Base-by-base conservation (phyloP, 1,140 invertebrate species). In the Idris sp. region DNA sequence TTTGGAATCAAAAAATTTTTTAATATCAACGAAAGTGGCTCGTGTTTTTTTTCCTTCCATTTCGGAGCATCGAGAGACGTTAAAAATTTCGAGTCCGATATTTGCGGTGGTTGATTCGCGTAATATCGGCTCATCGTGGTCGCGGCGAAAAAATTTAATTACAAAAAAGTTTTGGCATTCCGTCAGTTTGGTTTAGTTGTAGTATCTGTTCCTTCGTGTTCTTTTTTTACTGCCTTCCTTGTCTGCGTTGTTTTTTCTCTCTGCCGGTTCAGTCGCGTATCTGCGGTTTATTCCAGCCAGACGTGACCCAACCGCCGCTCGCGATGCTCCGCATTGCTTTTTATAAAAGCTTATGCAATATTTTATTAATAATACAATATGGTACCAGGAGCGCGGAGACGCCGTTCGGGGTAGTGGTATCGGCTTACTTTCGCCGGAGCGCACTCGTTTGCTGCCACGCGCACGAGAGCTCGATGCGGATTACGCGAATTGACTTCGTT, bases 81-180 rank as follows among this genome's bases (percentile, higher is more conserved):
- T 68, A 78, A 76, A 72, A 61, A 77, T 74, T 77, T 79, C 49
- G 67, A 69, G 67, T 31, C 61, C 67, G 76, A 77, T 77, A 82
- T 81, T 78, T 76, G 62, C 74, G 64, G 74, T 36, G 67, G 74
- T 68, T 76, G 71, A 77, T 78, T 78, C 65, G 43, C 67, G 74
- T 75, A 77, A 75, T 68, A 72, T 79, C 73, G 79, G 62, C 67
- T 74, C 71, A 74, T 78, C 65, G 65, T 18, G 75, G 75, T 81
- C 65, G 71, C 51, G 58, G 77, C 54, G 13, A 58, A 75, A 84
- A 84, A 83, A 84, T 86, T 86, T 84, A 84, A 86, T 84, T 84
- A 84, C 79, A 82, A 80, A 81, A 83, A 84, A 83, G 77, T 82
- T 84, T 83, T 83, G 84, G 80, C 84, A 84, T 83, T 84, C 82